Conservation (phyloP, 2,797 vertebrate species). For the Benthosema pterotum region DNA sequence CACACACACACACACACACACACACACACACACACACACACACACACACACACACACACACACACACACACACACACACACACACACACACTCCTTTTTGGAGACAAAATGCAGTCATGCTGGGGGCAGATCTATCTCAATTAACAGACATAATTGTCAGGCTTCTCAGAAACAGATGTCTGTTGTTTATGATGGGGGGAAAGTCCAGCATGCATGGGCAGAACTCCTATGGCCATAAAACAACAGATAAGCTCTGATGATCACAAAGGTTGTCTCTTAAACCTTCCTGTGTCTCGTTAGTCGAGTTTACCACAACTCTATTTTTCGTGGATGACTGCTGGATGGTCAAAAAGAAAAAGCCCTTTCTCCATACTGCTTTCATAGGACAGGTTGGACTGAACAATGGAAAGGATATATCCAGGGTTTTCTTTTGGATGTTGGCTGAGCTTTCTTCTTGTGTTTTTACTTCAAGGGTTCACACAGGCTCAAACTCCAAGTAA, state of each 20-base stretch:
- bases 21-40: too few species aligned
- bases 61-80: too few species aligned
- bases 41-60: too few species aligned
- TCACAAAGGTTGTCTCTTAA: slow-evolving; percentile 42
- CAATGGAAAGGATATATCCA: slow-evolving; percentile 55
- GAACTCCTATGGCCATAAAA: slow-evolving; percentile 46
- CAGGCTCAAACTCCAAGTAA: slow-evolving; percentile 52
- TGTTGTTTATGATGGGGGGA: slow-evolving; percentile 34
- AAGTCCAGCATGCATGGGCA: slow-evolving; percentile 41
- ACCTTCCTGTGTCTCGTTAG: too few species aligned
- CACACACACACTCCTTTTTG: too few species aligned
- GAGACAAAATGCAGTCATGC: too few species aligned
- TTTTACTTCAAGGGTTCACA: slow-evolving; percentile 39
- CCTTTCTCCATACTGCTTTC: slow-evolving; percentile 19
- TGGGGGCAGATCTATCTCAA: neutral
- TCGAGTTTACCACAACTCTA: slow-evolving; percentile 5
- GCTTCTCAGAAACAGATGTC: neutral
- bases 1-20: too few species aligned
- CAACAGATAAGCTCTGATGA: slow-evolving; percentile 35
- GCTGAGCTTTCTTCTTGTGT: slow-evolving; percentile 50
- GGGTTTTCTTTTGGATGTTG: slow-evolving; percentile 22
- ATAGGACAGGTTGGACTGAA: slow-evolving; percentile 20
- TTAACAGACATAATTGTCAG: neutral
- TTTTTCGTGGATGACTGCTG: slow-evolving; percentile 25
- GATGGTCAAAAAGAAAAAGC: slow-evolving; percentile 13